Base-by-base conservation (phyloP, 2,888 invertebrate genomes). In the Platycnemis pennipes region DNA sequence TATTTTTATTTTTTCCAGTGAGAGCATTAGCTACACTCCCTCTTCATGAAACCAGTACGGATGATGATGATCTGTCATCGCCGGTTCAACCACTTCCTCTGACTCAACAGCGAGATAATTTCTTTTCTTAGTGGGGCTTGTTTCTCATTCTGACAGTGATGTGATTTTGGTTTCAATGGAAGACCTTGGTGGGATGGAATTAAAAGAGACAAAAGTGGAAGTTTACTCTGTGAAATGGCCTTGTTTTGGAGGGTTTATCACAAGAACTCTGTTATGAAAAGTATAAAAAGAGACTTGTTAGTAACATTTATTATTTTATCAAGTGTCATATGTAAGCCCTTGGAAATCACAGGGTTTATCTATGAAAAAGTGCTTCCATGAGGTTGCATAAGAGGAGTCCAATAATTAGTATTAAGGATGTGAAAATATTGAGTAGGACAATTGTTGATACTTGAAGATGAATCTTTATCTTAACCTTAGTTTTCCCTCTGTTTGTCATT, bases 101-200 rank as follows among this genome's bases (percentile, higher is more conserved):
- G 95, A 98, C 98, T 96, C 98, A 99, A 96, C 98, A 98, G 96
- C 97, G 98, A 96, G 98, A 98, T 96, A 98, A 98, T 96, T 98
- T 97, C 97, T 98, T 98, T 96, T 96, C 96, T 86, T 96, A 96
- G 63, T 91, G 44, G 91, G 91, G 91, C 63, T 91, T 69, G n/a
- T 56, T 87, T 16, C 44, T 69, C 44, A 91, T 44, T 91, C 63
- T 91, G 63, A 63, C 91, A 26, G 45, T 91, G 11, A 45, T 69
- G n/a, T 26, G 11, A 63, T 44, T 19, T 91, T 44, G 91, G 26
- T 22, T n/a, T n/a, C 44, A 63, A 42, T 8, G 37, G 77, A 37
- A 77, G 13, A 13, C 11, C 19, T 91, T 42, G 37, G 44, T 26
- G 26, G 37, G 44, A 63, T 44, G 91, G 31, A 49, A 37, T 77